phyloP scores from a whole-genome alignment of 2,113 vertebrate species.

The Urocitellus parryii region DNA sequence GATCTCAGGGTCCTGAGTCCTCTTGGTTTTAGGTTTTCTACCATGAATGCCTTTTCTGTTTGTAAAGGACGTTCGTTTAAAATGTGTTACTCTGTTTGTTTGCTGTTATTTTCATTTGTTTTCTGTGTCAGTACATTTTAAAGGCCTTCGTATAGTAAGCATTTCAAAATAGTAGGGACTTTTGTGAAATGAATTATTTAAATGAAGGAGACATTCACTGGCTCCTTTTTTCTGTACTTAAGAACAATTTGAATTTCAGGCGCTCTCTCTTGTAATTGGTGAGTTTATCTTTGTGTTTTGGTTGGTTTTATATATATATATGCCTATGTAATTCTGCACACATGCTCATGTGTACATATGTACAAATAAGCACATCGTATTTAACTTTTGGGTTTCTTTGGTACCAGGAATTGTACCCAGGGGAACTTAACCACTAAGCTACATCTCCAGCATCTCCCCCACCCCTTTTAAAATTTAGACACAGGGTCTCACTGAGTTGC shows the following conservation, averaged over 20 bases:
- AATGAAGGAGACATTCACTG: background rate
- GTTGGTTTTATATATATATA: background rate
- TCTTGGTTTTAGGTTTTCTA: background rate
- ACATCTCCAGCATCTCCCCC: too few species aligned
- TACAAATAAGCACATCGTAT: background rate
- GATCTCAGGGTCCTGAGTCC: background rate
- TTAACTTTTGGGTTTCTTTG: background rate
- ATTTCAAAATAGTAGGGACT: conserved; percentile 29
- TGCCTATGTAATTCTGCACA: background rate
- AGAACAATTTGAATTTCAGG: background rate
- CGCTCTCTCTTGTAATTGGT: too few species aligned
- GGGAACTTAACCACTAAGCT: too few species aligned
- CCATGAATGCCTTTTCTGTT: conserved; percentile 5
- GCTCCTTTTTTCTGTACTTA: background rate
- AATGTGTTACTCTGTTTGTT: background rate
- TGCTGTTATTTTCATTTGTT: background rate
- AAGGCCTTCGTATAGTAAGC: background rate
- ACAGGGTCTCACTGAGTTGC: too few species aligned
- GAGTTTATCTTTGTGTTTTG: background rate
- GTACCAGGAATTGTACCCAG: too few species aligned
- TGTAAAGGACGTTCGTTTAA: background rate
- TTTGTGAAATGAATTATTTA: background rate
- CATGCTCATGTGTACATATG: fast-evolving
- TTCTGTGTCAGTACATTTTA: conserved; percentile 2
- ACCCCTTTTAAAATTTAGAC: too few species aligned